Evolutionary conservation across 2,113 vertebrate genomes (phyloP), one percentile per base, ranked within the genome.

Genomic region (Epinephelus moara): DNA sequence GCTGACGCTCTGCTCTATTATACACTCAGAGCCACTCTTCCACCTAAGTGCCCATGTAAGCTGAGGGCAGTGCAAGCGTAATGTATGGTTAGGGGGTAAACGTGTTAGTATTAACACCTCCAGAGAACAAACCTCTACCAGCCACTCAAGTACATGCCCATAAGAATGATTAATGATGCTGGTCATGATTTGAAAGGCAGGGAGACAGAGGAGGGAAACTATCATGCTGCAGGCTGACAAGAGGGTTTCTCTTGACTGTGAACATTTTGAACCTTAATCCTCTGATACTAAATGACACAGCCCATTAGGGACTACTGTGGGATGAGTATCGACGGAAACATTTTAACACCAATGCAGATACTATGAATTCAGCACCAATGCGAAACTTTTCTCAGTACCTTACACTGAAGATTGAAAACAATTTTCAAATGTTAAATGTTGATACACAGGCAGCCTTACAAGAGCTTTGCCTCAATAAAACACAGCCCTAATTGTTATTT

Each of bases 151-250:
- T 73, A 74, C 52, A 56, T 75, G 55, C 63, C 75, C 55, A 45
- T 76, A 64, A 81, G 84, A 88, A 88, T 91, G 93, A 94, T 92
- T 85, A 91, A 94, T 91, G 92, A 91, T 72, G 84, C 71, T 21
- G 71, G 75, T 90, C 49, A 18, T 53, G 75, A 84, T 89, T 61
- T 82, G 82, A 91, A 82, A 85, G 81, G 75, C 60, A 66, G 52
- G 61, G 33, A 70, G 80, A 82, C 4, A 14, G 75, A 81, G 77
- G 75, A 60, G 68, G 86, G 85, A 70, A 61, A 79, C 70, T 10
- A 68, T 87, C 73, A 69, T 7, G 77, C 86, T 83, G 78, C 57
- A 66, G 81, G 71, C 86, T 60, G 84, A 91, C 81, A 76, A 71
- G 80, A 76, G 59, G 63, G 47, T 73, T 78, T 73, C 78, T 79